Evolutionary conservation across 2,888 invertebrate species (phyloP).

Genomic region (Plebejus melissa): DNA sequence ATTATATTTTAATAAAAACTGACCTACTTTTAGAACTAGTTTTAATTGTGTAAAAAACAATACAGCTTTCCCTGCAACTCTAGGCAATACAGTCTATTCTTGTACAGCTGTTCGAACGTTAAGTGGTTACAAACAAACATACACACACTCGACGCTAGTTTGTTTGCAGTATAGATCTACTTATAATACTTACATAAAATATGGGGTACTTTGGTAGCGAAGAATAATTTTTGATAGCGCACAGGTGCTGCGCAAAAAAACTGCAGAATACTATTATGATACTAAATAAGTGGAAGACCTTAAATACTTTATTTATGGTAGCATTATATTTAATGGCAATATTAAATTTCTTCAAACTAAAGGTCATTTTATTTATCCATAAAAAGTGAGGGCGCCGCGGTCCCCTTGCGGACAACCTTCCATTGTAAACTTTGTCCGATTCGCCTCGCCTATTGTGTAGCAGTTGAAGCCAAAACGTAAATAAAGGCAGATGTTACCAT

Average conservation of each 20-base stretch:
- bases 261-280: neutral
- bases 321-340: constrained; percentile 24
- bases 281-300: neutral
- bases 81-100: too few species aligned
- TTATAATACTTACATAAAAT: too few species aligned
- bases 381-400: constrained; percentile 47
- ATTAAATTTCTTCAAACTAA: constrained; percentile 39
- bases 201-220: too few species aligned
- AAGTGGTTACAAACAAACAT: too few species aligned
- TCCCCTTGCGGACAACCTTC: constrained; percentile 45
- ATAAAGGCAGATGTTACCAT: constrained; percentile 77
- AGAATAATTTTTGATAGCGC: neutral
- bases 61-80: too few species aligned
- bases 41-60: too few species aligned
- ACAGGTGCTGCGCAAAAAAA: neutral
- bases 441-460: constrained; percentile 69
- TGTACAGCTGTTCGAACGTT: too few species aligned
- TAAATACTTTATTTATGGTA: constrained; percentile 10
- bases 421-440: constrained; percentile 61
- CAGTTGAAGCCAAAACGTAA: constrained; percentile 74
- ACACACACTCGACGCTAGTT: too few species aligned
- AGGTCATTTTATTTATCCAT: constrained; percentile 56
- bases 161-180: too few species aligned
- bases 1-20: too few species aligned
- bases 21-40: too few species aligned